A percentile compares a stretch with the other conserved stretches of the same genome.
phyloP scores from a whole-genome alignment of 1,140 invertebrate genomes.

The Saccostrea echinata region DNA sequence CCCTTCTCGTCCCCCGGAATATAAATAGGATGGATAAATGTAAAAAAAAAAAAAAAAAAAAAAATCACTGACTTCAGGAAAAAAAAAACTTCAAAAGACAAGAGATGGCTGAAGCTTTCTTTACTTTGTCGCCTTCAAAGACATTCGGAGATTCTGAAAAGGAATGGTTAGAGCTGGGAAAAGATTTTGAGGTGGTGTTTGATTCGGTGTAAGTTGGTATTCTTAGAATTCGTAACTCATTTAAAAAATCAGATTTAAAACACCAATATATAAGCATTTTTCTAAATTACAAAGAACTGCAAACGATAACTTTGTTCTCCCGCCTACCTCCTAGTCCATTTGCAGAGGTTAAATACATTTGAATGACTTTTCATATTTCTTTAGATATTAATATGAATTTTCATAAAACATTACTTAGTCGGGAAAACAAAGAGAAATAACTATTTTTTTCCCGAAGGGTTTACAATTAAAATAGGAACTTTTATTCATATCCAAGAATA shows the following conservation, averaged over 20 bases:
- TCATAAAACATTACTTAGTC: constrained; percentile 10
- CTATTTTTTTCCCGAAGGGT: background rate
- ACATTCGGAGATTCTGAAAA: background rate
- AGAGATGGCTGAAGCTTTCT: constrained; percentile 31
- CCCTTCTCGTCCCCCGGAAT: constrained; percentile 1
- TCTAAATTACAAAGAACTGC: background rate
- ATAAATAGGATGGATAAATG: constrained; percentile 39
- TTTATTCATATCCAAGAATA: constrained; percentile 4
- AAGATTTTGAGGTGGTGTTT: constrained; percentile 30
- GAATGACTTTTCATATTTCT: background rate
- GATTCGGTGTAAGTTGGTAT: constrained; percentile 14
- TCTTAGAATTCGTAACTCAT: background rate
- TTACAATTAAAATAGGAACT: background rate
- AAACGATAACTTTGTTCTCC: background rate
- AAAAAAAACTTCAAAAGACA: background rate
- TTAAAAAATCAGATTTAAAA: background rate
- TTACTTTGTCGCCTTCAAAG: background rate
- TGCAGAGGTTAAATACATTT: background rate
- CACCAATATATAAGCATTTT: too few relatives aligned
- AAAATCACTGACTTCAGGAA: background rate
- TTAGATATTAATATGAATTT: background rate
- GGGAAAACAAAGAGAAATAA: constrained; percentile 8
- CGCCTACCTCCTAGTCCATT: background rate
- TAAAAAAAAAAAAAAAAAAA: constrained; percentile 7
- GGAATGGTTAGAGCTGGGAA: constrained; percentile 36